Conservation (phyloP, 2,797 vertebrate species). For the Myripristis jacobus region DNA sequence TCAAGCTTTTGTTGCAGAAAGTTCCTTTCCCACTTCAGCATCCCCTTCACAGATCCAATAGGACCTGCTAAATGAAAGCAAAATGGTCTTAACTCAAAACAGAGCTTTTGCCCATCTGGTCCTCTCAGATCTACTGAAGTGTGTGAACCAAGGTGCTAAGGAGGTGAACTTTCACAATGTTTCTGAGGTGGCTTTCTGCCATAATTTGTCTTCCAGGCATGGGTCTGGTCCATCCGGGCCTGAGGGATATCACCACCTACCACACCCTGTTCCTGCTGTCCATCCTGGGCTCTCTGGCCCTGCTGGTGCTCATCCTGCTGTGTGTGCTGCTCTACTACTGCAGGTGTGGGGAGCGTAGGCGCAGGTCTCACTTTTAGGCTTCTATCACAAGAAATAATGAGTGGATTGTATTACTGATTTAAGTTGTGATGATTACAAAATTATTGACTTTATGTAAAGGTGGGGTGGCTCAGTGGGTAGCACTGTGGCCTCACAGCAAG, state of each 20-base stretch:
- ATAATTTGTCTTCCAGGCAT: conserved; percentile 67
- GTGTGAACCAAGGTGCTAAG: not conserved
- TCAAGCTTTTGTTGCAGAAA: conserved; percentile 1
- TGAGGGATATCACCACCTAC: conserved; percentile 94
- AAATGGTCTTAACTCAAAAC: not conserved
- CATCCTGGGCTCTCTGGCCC: conserved; percentile 92
- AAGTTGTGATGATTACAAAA: not conserved
- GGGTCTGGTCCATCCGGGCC: conserved; percentile 83
- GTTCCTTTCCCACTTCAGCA: not conserved
- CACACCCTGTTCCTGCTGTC: conserved; percentile 97
- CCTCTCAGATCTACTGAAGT: conserved; percentile 5
- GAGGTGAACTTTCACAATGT: not conserved
- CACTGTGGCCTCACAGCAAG: too few species aligned
- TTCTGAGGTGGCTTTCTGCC: conserved; percentile 7
- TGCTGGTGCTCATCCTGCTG: conserved; percentile 93
- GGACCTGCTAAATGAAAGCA: not conserved
- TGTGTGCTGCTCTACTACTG: conserved; percentile 98
- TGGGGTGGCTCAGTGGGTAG: not conserved
- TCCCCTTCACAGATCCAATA: conserved; percentile 2
- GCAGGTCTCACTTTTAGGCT: conserved; percentile 63
- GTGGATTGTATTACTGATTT: not conserved
- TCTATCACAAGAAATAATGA: conserved; percentile 28
- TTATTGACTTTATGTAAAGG: not conserved
- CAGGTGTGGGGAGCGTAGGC: conserved; percentile 85
- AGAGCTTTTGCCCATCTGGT: not conserved